Percentiles rank a stretch among this genome's conserved stretches.
Conservation (phyloP, 2,797 vertebrate species). For the Sebastes iracundus region DNA sequence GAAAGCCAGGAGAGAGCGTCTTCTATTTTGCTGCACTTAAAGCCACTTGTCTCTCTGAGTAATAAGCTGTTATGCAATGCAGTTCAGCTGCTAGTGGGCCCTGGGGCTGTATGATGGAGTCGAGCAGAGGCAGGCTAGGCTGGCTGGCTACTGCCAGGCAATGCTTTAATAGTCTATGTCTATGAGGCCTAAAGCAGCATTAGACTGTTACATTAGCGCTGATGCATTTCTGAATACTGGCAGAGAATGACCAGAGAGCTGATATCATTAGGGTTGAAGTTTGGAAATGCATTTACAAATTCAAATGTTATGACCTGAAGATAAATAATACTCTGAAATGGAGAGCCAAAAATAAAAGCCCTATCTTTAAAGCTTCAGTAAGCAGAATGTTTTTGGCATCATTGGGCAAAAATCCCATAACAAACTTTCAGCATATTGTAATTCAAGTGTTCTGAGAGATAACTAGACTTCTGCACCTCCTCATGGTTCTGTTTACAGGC, state of each 20-base stretch:
- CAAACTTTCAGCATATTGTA: too few species aligned
- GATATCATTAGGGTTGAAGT: conserved; percentile 12
- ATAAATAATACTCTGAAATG: neutral
- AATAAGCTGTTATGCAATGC: conserved; percentile 76
- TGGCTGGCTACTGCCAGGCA: conserved; percentile 44
- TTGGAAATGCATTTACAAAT: neutral
- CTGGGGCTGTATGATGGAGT: conserved; percentile 62
- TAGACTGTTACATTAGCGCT: conserved; percentile 31
- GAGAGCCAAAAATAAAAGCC: neutral
- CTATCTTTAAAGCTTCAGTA: neutral
- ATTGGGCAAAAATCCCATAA: too few species aligned
- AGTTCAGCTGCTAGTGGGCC: conserved; percentile 69
- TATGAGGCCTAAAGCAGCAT: conserved; percentile 35
- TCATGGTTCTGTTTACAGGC: too few species aligned
- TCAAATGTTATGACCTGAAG: neutral
- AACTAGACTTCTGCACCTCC: too few species aligned
- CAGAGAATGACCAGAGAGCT: neutral
- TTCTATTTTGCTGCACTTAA: conserved; percentile 72
- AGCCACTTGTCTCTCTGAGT: conserved; percentile 70
- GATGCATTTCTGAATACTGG: conserved; percentile 24
- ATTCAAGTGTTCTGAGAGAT: too few species aligned
- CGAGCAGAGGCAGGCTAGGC: conserved; percentile 52
- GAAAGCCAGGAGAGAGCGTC: conserved; percentile 47
- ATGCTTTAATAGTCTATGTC: conserved; percentile 57
- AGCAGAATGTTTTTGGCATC: too few species aligned